Percentiles rank a stretch among this genome's conserved stretches.
These are phyloP conservation scores for Rhadina sibilatrix DNA, from an alignment of 2,113 vertebrate species.

Conservation along the genomic window DNA sequence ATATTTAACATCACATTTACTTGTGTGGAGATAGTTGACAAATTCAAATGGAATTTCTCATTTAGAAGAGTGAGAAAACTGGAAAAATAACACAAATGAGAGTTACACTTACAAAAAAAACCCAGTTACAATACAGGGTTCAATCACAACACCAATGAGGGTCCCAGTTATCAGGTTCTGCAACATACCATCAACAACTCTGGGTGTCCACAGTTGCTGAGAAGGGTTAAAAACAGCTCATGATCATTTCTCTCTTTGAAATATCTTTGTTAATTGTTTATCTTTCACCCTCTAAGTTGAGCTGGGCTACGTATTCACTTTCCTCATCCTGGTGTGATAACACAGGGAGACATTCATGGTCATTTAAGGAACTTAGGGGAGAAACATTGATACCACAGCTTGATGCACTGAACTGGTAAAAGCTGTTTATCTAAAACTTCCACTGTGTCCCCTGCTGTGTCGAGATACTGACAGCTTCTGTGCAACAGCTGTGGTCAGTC, in stretches of 20 bases:
- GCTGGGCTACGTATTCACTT: rapidly evolving
- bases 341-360: not conserved
- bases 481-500: not conserved
- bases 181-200: rapidly evolving
- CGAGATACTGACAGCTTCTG: not conserved
- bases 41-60: not conserved
- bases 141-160: not conserved
- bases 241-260: not conserved
- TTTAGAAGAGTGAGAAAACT: not conserved
- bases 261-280: not conserved
- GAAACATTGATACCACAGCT: not conserved
- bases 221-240: not conserved
- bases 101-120: not conserved
- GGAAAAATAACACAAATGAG: not conserved
- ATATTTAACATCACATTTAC: not conserved
- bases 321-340: not conserved
- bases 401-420: not conserved
- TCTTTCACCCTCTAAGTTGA: not conserved
- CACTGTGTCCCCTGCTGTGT: not conserved
- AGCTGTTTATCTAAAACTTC: not conserved
- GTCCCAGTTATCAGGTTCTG: not conserved
- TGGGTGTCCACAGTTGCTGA: rapidly evolving
- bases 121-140: rapidly evolving
- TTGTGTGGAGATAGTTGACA: not conserved
- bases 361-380: not conserved